Evolutionary conservation across 2,797 vertebrate species (phyloP).

Genomic region (Xiphorhynchus erythropygius): DNA sequence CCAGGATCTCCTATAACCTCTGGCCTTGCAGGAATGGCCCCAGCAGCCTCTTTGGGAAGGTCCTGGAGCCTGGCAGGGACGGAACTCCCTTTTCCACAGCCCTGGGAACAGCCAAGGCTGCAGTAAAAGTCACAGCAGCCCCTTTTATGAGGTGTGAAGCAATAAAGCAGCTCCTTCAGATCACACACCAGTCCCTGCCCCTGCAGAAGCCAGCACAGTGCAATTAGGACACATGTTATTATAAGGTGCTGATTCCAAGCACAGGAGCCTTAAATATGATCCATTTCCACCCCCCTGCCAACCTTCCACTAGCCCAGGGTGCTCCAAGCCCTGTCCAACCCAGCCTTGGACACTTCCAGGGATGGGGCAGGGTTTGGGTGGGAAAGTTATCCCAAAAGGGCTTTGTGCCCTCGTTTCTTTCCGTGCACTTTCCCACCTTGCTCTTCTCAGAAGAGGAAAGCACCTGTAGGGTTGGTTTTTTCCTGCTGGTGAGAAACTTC

Average conservation of each 20-base stretch:
- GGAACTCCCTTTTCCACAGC: not conserved
- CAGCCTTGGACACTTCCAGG: not conserved
- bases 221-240: not conserved
- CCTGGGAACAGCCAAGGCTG: not conserved
- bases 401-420: fast-evolving
- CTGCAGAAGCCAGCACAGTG: not conserved
- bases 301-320: not conserved
- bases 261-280: not conserved
- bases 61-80: not conserved
- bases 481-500: not conserved
- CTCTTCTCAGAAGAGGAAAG: not conserved
- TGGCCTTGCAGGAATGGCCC: not conserved
- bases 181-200: not conserved
- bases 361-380: too few relatives aligned
- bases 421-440: fast-evolving
- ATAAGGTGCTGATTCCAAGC: not conserved
- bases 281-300: not conserved
- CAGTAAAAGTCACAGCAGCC: not conserved
- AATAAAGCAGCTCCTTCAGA: not conserved
- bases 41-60: not conserved
- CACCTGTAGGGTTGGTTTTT: not conserved
- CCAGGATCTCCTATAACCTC: not conserved
- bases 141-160: not conserved
- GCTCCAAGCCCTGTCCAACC: not conserved
- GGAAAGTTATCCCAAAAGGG: fast-evolving